Evolutionary conservation across 2,888 invertebrate genomes (phyloP).

Genomic region (Polydrusus tereticollis): DNA sequence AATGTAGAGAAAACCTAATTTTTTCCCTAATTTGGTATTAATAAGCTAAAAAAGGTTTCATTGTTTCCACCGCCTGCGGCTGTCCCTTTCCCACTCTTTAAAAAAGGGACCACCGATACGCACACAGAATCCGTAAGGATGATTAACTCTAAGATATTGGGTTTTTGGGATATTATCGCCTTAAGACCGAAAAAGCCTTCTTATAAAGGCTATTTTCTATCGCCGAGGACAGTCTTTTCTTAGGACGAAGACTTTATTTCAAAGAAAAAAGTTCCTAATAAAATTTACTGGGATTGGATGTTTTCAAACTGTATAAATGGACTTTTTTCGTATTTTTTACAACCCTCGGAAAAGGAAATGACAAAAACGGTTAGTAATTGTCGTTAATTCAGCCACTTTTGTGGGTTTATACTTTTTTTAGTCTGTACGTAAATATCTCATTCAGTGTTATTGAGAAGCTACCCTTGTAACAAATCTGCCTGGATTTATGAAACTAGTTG

Average conservation of each 20-base stretch:
- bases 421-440: background rate
- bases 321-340: background rate
- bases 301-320: slow-evolving; percentile 9
- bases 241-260: slow-evolving; percentile 1
- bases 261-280: slow-evolving; percentile 16
- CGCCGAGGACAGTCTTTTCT: slow-evolving; percentile 13
- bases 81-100: background rate
- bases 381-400: background rate
- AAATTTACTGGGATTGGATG: slow-evolving; percentile 1
- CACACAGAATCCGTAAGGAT: slow-evolving; percentile 21
- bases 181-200: slow-evolving; percentile 8
- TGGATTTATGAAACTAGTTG: too few species aligned
- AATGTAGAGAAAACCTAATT: background rate
- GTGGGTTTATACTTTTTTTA: background rate
- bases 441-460: too few species aligned
- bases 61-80: background rate
- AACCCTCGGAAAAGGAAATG: background rate
- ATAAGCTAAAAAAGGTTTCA: background rate
- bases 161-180: slow-evolving; percentile 24
- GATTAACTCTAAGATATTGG: slow-evolving; percentile 15
- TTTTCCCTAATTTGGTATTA: background rate
- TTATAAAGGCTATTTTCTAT: slow-evolving; percentile 17
- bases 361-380: background rate
- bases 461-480: too few species aligned
- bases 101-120: slow-evolving; percentile 9